Conservation (phyloP, 2,113 vertebrate genomes). For the Sorex araneus region DNA sequence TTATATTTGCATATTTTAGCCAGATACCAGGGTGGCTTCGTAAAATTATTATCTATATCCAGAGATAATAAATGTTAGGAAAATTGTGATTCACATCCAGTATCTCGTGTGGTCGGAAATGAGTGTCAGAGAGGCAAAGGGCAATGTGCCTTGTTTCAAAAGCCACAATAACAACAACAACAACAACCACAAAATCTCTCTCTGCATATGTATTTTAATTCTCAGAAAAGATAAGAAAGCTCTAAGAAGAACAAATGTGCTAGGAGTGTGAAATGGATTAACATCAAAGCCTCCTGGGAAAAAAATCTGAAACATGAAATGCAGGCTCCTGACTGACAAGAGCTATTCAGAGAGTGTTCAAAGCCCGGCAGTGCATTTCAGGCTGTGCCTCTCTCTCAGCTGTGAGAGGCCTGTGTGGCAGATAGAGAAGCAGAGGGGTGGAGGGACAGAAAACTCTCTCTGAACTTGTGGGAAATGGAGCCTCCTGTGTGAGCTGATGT, state of each 20-base stretch:
- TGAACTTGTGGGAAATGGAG: slow-evolving; percentile 85
- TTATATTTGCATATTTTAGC: neutral
- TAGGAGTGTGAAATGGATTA: slow-evolving; percentile 92
- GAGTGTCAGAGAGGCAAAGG: slow-evolving; percentile 77
- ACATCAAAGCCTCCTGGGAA: slow-evolving; percentile 91
- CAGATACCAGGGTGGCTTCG: neutral
- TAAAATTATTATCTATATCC: slow-evolving; percentile 58
- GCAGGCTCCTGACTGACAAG: slow-evolving; percentile 90
- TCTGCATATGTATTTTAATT: slow-evolving; percentile 85
- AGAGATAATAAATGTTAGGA: slow-evolving; percentile 32
- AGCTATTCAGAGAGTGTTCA: slow-evolving; percentile 90
- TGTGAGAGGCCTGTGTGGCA: slow-evolving; percentile 78
- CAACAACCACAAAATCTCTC: slow-evolving; percentile 75
- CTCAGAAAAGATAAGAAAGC: slow-evolving; percentile 89
- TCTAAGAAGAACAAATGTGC: slow-evolving; percentile 90
- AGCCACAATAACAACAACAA: slow-evolving; percentile 85
- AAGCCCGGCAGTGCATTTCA: slow-evolving; percentile 86
- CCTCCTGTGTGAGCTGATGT: slow-evolving; percentile 75
- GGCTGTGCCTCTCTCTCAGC: slow-evolving; percentile 84
- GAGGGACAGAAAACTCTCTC: slow-evolving; percentile 67
- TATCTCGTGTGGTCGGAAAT: slow-evolving; percentile 72
- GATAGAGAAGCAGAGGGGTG: slow-evolving; percentile 80
- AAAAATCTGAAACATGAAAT: slow-evolving; percentile 90
- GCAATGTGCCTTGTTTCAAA: slow-evolving; percentile 82
- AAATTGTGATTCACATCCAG: slow-evolving; percentile 22